Evolutionary conservation across 2,113 vertebrate species (phyloP).

Genomic region (Pipra filicauda): DNA sequence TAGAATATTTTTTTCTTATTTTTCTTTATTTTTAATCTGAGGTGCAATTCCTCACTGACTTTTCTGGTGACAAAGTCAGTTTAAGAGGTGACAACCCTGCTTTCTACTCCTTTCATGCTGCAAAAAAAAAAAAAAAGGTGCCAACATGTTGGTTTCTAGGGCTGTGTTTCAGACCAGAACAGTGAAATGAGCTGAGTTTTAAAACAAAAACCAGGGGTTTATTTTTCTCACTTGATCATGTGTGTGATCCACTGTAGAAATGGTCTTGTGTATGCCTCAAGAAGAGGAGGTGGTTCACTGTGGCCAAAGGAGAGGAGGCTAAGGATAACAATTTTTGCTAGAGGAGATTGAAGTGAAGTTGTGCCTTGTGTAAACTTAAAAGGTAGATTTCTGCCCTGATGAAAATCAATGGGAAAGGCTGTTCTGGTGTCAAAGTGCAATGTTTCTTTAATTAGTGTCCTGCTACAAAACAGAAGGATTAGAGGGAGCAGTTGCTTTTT

Average conservation of each 20-base stretch:
- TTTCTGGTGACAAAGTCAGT: background rate
- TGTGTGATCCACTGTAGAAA: background rate
- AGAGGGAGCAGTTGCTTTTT: background rate
- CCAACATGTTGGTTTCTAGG: background rate
- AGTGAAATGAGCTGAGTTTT: background rate
- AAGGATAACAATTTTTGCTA: background rate
- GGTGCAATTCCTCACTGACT: background rate
- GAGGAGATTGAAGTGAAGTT: background rate
- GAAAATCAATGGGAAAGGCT: background rate
- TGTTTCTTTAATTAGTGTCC: background rate
- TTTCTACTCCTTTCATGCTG: background rate
- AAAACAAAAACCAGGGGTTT: background rate
- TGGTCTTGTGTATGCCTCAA: background rate
- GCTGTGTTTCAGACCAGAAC: background rate
- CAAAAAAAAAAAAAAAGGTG: background rate
- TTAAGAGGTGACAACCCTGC: background rate
- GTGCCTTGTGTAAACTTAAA: background rate
- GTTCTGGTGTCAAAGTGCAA: background rate
- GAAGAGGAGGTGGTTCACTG: background rate
- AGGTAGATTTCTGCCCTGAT: background rate
- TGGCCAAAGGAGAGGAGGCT: background rate
- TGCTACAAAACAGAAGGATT: background rate
- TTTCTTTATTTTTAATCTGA: background rate
- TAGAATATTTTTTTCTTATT: background rate
- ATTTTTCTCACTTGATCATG: rapidly evolving